Evolutionary conservation across 2,888 invertebrate species (phyloP), one percentile per base, ranked within the genome.

Genomic region (Thecocarcelia acutangulata): DNA sequence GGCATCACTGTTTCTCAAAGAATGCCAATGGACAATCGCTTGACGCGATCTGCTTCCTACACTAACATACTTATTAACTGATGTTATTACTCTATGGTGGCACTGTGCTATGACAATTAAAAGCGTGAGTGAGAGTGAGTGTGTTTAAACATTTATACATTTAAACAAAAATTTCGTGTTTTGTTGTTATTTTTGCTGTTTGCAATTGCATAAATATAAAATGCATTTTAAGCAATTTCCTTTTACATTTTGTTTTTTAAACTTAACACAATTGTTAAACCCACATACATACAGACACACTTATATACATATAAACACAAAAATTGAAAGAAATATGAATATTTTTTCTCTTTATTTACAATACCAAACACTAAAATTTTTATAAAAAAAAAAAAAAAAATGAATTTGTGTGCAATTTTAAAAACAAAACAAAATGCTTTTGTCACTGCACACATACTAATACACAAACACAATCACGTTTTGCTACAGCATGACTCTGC

Each of bases 171-270:
- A 37, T n/a, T 28, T 44, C 42, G n/a, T 61, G 5, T 58, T n/a
- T 54, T 64, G 46, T 9, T 56, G 54, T 48, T 74, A 28, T 74
- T 70, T 48, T 52, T 63, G 12, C 17, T 56, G 63, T 40, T 74
- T 66, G 15, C 28, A 56, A 15, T 42, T 64, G 44, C 40, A 77
- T 15, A 54, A 64, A 33, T 68, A 66, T 37, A 70, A 82, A 78
- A 81, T 81, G 79, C 81, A 83, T 83, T 81, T 81, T 64, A 79
- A 78, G 83, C 83, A 81, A 79, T 82, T 83, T 83, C 63, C 79
- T 73, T 72, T 73, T 48, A 56, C 52, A 72, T 66, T 75, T 79
- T 44, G 50, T 68, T 52, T 37, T 59, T 33, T 6, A 33, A 61
- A 50, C 75, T 75, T 70, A 52, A 72, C 54, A 61, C 79, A 79